Percentiles rank a stretch among this genome's conserved stretches.
Conservation (phyloP, 2,113 vertebrate genomes). For the Tenebrosternarchus preto region DNA sequence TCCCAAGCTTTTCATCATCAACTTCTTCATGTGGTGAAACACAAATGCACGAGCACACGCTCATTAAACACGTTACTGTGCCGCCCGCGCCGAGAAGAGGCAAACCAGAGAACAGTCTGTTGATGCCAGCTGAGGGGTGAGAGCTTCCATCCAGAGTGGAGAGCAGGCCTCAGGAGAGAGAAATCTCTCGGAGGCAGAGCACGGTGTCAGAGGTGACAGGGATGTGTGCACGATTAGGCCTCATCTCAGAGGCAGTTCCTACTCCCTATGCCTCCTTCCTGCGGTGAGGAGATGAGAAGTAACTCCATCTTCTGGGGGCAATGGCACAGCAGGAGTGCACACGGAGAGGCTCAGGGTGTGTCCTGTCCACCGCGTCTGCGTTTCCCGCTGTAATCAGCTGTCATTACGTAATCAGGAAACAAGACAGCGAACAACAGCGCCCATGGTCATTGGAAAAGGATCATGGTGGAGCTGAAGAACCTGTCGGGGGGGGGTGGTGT, state of each 20-base stretch:
- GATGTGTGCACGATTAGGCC: neutral
- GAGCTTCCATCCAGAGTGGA: neutral
- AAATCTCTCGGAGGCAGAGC: neutral
- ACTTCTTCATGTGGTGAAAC: too few species aligned
- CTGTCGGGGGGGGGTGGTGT: neutral
- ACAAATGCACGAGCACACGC: too few species aligned
- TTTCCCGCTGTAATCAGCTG: constrained; percentile 21
- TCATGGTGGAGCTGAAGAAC: neutral
- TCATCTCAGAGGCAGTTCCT: neutral
- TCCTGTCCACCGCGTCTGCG: neutral
- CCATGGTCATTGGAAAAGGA: neutral
- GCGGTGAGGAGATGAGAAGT: neutral
- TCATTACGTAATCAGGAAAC: constrained; percentile 24
- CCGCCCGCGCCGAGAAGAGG: too few species aligned
- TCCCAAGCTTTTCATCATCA: too few species aligned
- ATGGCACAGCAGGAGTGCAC: neutral
- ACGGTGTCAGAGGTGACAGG: constrained; percentile 2
- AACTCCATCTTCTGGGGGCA: neutral
- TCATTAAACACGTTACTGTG: too few species aligned
- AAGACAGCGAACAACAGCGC: constrained; percentile 2
- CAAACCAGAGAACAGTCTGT: too few species aligned
- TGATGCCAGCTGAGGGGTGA: neutral
- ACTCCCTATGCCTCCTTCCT: neutral
- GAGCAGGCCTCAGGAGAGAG: constrained; percentile 4
- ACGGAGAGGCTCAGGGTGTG: neutral